phyloP scores from a whole-genome alignment of 2,113 vertebrate species.

The Sinocyclocheilus maitianheensis region DNA sequence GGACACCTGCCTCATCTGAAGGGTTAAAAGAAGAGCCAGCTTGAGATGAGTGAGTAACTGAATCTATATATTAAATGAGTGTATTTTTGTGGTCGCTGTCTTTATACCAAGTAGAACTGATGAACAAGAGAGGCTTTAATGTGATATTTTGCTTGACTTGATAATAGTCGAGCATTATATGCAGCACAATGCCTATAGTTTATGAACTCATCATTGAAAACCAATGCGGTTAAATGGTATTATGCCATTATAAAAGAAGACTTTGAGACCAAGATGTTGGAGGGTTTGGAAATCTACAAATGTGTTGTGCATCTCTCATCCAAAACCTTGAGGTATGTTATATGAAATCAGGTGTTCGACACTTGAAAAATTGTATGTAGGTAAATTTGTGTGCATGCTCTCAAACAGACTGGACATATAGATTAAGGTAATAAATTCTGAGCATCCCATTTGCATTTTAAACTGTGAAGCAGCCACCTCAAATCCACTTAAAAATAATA shows the following conservation, averaged over 20 bases:
- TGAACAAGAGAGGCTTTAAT: no score
- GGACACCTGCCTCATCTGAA: neutral
- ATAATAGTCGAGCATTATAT: neutral
- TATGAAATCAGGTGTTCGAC: neutral
- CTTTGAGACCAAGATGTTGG: neutral
- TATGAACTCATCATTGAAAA: neutral
- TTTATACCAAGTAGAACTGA: neutral
- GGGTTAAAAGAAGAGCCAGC: neutral
- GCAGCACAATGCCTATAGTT: neutral
- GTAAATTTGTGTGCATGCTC: no score
- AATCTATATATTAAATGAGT: neutral
- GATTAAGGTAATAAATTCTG: no score
- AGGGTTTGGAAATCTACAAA: neutral
- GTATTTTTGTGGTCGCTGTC: neutral
- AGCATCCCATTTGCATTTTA: no score
- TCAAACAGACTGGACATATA: no score
- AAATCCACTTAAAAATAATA: no score
- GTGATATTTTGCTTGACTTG: neutral
- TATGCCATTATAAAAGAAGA: neutral
- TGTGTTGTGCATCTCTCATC: neutral
- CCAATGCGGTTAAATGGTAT: neutral
- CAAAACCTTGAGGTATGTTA: neutral
- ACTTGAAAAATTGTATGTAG: neutral
- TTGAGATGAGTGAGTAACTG: conserved; percentile 12
- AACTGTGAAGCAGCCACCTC: no score